Evolutionary conservation across 1,140 invertebrate genomes (phyloP), one percentile per base, ranked within the genome.

Genomic region (Rhyzopertha dominica): DNA sequence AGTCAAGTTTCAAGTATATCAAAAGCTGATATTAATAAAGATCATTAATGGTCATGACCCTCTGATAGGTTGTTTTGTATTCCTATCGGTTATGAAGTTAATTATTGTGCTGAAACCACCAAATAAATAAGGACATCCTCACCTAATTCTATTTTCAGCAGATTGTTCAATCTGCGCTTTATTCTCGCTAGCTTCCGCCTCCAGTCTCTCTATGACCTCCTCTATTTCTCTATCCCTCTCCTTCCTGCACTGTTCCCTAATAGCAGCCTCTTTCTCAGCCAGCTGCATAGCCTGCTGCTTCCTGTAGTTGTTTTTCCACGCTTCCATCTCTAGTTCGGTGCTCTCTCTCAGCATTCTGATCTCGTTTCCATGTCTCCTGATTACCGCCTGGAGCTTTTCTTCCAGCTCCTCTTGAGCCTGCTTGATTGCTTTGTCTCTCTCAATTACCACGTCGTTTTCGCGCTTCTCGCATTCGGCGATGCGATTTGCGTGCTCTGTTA

Each of bases 191-290:
- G 75, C 70, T 61, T 83, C 80, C 1, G 68, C 70, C 53, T 82
- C 80, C 37, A 82, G 62, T 47, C 76, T 74, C 28, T 73, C 72
- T 37, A 84, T 79, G 7, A 79, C 76, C 4, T 76, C 55, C 48
- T 83, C 80, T 40, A 84, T 81, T 55, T 84, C 79, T 36, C 70
- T 72, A 57, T 85, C 81, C 16, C 80, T 61, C 53, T 83, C 77
- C 37, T 66, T 71, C 49, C 74, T 73, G 49, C 73, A 78, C 39
- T 80, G 72, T 13, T 81, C 74, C 12, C 73, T 55, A 10, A 85
- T 75, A 26, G 64, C 59, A 22, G 62, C 66, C 61, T 84, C 80
- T 41, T 74, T 75, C 43, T 80, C 75, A 16, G 67, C 58, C 4
- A 81, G 61, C 12, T 71, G 63, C 22, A 66, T 32, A 4, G 69